These are phyloP conservation scores for Metridium senile DNA, from an alignment of 92 coral and sea anemone genomes.

Conservation along the genomic window DNA sequence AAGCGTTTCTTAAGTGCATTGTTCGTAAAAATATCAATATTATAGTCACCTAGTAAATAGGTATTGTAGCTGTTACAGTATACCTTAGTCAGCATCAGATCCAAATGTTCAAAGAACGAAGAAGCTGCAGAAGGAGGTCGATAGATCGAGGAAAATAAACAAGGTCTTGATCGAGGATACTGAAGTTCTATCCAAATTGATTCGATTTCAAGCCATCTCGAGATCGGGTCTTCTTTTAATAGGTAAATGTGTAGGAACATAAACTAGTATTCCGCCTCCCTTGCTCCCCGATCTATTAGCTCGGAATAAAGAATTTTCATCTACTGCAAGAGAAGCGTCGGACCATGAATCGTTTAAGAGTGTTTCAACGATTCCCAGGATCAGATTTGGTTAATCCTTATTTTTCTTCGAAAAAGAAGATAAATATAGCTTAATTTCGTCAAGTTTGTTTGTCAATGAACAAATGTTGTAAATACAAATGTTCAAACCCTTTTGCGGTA, in stretches of 20 bases:
- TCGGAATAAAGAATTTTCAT: constrained; percentile 25
- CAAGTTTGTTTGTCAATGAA: constrained; percentile 4
- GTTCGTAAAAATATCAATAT: neutral
- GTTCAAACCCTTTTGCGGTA: neutral
- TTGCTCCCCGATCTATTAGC: no score
- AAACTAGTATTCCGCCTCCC: constrained; percentile 35
- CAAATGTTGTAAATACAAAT: constrained; percentile 12
- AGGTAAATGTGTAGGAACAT: constrained; percentile 36
- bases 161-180: constrained; percentile 27
- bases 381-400: constrained; percentile 14
- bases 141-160: constrained; percentile 33
- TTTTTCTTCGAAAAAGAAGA: constrained; percentile 4
- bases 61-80: neutral
- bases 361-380: constrained; percentile 32
- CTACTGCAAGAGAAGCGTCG: constrained; percentile 28
- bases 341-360: constrained; percentile 32
- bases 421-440: constrained; percentile 23
- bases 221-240: constrained; percentile 39
- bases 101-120: constrained; percentile 7
- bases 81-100: constrained; percentile 18
- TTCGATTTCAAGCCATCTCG: constrained; percentile 40
- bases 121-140: constrained; percentile 33
- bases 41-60: constrained; percentile 4
- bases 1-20: neutral
- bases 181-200: constrained; percentile 34